Base-by-base conservation (phyloP, 2,113 vertebrate genomes). In the Tauraco erythrolophus region DNA sequence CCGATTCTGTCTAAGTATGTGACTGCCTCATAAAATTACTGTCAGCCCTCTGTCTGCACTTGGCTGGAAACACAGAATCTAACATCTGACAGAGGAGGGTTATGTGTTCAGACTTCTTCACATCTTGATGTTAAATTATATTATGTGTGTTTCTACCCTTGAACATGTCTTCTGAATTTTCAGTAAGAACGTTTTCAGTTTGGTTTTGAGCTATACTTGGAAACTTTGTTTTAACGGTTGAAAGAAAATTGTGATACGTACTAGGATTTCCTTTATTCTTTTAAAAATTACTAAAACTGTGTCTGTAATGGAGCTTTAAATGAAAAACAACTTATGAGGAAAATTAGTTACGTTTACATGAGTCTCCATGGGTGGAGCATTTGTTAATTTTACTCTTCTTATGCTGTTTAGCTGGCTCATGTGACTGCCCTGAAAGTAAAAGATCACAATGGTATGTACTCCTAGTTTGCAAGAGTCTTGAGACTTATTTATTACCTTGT, bases 401-500 rank as follows among this genome's bases (percentile, higher is more conserved):
- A 33, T 93, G 23, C 94, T 84, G 60, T 92, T 70, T 90, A 99
- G 99, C 97, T 99, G 72, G 98, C 97, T 92, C 99, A 99, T 8
- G 98, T 98, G 84, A 98, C 98, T 76, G 99, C 99, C 21, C 80
- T 99, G 94, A 99, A 99, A 96, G 98, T 96, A 77, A 98, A 98
- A 79, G 98, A 99, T 95, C 96, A 98, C 87, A 99, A 98, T 98
- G 99, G 99, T 99, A 99, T 11, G 98, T 98, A 87, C 21, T 43
- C 41, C 41, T 35, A 60, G 35, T 77, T 81, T 66, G 50, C 50
- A 60, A 43, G 64, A 88, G 14, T 71, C 13, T 72, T 94, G 43
- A 82, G 35, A 22, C 30, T 51, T 69, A 18, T 62, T 57, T 48
- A 14, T 80, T 78, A 7, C 31, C 41, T 8, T 61, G 21, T 57